Percentiles rank a stretch among this genome's conserved stretches.
phyloP scores from a whole-genome alignment of 2,113 vertebrate species.

The Rhadina sibilatrix region DNA sequence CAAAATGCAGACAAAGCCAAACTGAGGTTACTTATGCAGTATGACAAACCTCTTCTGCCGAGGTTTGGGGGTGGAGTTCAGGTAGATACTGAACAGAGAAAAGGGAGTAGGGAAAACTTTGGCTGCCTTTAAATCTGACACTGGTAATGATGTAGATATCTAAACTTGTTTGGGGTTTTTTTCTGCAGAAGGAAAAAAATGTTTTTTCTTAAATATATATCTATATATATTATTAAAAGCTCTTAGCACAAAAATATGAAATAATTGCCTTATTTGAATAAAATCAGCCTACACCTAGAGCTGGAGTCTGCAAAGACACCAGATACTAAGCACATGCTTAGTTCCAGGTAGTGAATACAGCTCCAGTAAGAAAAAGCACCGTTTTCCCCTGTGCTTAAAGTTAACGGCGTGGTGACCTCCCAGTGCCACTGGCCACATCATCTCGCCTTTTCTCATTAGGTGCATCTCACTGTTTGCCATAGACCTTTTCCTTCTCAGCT shows the following conservation, averaged over 20 bases:
- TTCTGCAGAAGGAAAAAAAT: not conserved
- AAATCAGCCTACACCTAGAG: not conserved
- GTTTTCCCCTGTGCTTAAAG: not conserved
- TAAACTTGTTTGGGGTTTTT: rapidly evolving
- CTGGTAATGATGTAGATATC: not conserved
- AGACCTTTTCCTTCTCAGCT: not conserved
- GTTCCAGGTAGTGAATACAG: not conserved
- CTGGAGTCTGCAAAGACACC: not conserved
- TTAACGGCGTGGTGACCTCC: not conserved
- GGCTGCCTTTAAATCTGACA: not conserved
- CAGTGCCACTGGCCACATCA: not conserved
- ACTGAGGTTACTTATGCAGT: not conserved
- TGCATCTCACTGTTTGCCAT: not conserved
- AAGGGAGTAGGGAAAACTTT: not conserved
- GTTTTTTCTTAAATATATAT: too few relatives aligned
- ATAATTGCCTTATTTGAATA: not conserved
- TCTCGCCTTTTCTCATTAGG: not conserved
- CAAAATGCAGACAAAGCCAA: not conserved
- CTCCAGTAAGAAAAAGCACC: not conserved
- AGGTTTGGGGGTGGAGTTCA: not conserved
- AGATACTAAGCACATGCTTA: rapidly evolving
- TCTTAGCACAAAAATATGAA: not conserved
- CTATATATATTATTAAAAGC: not conserved
- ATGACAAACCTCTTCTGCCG: not conserved
- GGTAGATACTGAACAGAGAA: not conserved